Conservation (phyloP, 2,888 invertebrate genomes). For the Melinaea marsaeus region DNA sequence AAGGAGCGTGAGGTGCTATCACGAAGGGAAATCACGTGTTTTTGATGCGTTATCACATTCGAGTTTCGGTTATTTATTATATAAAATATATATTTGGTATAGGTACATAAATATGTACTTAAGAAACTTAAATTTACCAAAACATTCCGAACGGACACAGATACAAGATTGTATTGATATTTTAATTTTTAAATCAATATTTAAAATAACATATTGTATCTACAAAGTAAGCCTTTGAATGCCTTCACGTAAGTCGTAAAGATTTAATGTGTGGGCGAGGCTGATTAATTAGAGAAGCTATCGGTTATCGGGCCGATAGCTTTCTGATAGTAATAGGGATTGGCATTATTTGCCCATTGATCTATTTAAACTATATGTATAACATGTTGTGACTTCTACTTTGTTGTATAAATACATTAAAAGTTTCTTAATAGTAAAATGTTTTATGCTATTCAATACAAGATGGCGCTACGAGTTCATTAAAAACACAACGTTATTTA, state of each 20-base stretch:
- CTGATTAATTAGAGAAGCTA: conserved; percentile 68
- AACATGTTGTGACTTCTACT: not conserved
- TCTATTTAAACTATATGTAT: conserved; percentile 4
- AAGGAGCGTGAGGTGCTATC: conserved; percentile 62
- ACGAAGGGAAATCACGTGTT: conserved; percentile 59
- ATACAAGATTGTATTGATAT: conserved; percentile 4
- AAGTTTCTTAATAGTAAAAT: not conserved
- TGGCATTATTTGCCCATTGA: conserved; percentile 34
- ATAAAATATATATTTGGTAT: not conserved
- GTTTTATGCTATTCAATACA: conserved; percentile 52
- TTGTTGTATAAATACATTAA: not conserved
- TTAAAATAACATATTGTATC: not conserved
- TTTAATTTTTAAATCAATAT: not conserved
- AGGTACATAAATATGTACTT: not conserved
- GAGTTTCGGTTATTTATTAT: conserved; percentile 14
- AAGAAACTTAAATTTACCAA: not conserved
- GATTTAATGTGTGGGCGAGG: conserved; percentile 69
- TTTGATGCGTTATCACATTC: conserved; percentile 34
- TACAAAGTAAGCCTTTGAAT: conserved; percentile 6
- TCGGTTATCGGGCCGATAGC: conserved; percentile 56
- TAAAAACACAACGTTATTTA: conserved; percentile 4
- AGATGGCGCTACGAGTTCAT: conserved; percentile 56
- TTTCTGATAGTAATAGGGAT: conserved; percentile 41
- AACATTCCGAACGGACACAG: not conserved
- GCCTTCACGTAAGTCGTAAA: conserved; percentile 55